Evolutionary conservation across 2,888 invertebrate species (phyloP), one percentile per base, ranked within the genome.

Genomic region (Lysandra coridon): DNA sequence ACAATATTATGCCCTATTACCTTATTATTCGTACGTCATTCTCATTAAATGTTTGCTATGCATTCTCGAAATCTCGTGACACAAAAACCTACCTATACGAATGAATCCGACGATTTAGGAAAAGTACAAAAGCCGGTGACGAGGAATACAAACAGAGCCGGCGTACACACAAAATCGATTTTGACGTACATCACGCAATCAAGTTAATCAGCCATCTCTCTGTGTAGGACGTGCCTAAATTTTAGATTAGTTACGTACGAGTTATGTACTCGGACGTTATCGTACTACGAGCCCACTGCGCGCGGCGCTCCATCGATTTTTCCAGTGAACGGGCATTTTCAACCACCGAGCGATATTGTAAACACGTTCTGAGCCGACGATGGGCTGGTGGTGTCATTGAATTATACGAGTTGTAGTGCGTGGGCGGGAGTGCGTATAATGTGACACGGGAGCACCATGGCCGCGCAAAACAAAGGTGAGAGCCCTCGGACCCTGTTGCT

Each of bases 301-400:
- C 93, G 92, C 92, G 90, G 87, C 92, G 89, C 87, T 84, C 82
- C 87, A 93, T 92, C 92, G 93, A 92, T 93, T 93, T 93, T 93
- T 90, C 91, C 90, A 88, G 89, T 83, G 91, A 89, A 90, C 91
- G 91, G 87, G 87, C 91, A 91, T 91, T 92, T 87, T 86, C 85
- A 89, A 87, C 89, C 88, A 87, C 86, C 89, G 23, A 86, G 88
- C 87, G 90, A 87, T 87, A 90, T 89, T 88, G 90, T 87, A 91
- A 91, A 92, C 92, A 92, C 92, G 91, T 88, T 89, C 85, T 80
- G 84, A 85, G 85, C 86, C 85, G 87, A 85, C 84, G 86, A 85
- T 82, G 57, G 64, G 73, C 82, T 81, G 81, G 73, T 80, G 30
- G 53, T 80, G 80, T 82, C 83, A 83, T 57, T 57, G 80, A 81